Evolutionary conservation across 2,888 invertebrate species (phyloP).

Genomic region (Petrolisthes manimaculis): DNA sequence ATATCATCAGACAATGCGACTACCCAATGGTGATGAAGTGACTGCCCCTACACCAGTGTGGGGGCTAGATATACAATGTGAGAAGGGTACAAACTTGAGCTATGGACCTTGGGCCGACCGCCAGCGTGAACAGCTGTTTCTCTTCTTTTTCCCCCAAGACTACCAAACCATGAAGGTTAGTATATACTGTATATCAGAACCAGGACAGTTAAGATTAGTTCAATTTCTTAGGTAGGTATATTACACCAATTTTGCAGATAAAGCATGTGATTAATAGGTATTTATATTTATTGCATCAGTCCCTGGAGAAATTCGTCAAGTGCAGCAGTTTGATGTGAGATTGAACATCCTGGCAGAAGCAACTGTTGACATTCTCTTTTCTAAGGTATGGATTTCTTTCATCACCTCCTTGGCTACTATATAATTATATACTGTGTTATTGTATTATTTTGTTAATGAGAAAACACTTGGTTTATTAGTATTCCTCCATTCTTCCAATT

Average conservation of each 20-base stretch:
- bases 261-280: background rate
- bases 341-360: constrained; percentile 91
- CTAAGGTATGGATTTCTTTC: constrained; percentile 75
- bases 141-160: constrained; percentile 89
- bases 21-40: constrained; percentile 78
- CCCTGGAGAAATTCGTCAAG: constrained; percentile 88
- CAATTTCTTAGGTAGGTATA: background rate
- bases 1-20: constrained; percentile 46
- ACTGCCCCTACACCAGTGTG: constrained; percentile 94
- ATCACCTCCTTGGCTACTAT: background rate
- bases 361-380: constrained; percentile 95
- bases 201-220: background rate
- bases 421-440: background rate
- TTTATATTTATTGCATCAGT: constrained; percentile 71
- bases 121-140: constrained; percentile 93
- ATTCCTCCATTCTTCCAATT: no score
- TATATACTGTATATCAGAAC: no score
- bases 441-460: no score
- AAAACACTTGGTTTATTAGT: no score
- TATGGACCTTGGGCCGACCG: constrained; percentile 99
- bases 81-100: constrained; percentile 76
- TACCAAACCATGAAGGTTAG: constrained; percentile 62
- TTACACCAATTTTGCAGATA: background rate
- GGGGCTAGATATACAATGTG: constrained; percentile 89
- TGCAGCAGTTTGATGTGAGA: constrained; percentile 92